Base-by-base conservation (phyloP, 1,140 invertebrate species). In the Habropoda laboriosa region DNA sequence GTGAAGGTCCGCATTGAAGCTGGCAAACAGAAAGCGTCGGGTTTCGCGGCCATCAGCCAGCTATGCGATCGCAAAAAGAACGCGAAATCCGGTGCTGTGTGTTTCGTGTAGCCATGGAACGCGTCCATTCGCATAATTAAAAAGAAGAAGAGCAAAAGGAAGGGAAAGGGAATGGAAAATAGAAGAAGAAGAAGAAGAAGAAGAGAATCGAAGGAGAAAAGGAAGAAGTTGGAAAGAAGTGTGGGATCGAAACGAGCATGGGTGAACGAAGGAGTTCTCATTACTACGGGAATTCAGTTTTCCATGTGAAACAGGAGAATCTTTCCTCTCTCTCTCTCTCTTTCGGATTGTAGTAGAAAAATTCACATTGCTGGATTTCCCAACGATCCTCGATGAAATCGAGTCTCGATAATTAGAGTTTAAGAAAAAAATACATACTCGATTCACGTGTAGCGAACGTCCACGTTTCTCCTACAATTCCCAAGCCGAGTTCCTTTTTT, bases 101-200 rank as follows among this genome's bases (percentile, higher is more conserved):
- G 64, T 38, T 38, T 10, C 7, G 13, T 27, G 13, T 27, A 16
- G 24, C n/a, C 21, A 38, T n/a, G 66, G 66, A 53, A 53, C 66
- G 49, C 49, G 67, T 53, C 67, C 47, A 70, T 70, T 70, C 67
- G 73, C 61, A 30, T 57, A 57, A 66, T 70, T 70, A 67, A 76
- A 55, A 61, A 30, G 4, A 18, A 58, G 24, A 13, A 42, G 21
- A n/a, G 27, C 10, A 18, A 8, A 8, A n/a, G n/a, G n/a, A n/a
- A n/a, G n/a, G n/a, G n/a, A n/a, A n/a, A n/a, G n/a, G n/a, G n/a
- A n/a, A n/a, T n/a, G n/a, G 16, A 32, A 32, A 35, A n/a, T n/a
- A n/a, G 5, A 55, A 30, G 13, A 1, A 55, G 6, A 10, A n/a
- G 21, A 21, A 7, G 24, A 38, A 47, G 18, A 27, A 10, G 27